Evolutionary conservation across 2,888 invertebrate species (phyloP).

Genomic region (Mycalesis mineus): DNA sequence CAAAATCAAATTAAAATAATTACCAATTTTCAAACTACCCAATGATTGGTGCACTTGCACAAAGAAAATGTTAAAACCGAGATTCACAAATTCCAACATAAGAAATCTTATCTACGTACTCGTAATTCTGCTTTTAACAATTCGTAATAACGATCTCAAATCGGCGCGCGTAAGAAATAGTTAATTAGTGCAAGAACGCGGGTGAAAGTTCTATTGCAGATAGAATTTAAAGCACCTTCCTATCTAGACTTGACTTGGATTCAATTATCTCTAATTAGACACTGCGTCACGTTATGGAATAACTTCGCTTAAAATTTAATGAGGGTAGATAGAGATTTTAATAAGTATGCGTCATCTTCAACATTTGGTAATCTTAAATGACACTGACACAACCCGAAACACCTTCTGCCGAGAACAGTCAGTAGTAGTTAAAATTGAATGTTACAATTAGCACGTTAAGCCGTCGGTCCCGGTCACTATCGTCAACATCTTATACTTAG

Average conservation of each 20-base stretch:
- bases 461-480: too few species aligned
- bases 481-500: too few species aligned
- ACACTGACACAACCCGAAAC: too few species aligned
- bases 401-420: too few species aligned
- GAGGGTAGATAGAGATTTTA: background rate
- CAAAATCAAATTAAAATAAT: too few species aligned
- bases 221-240: constrained; percentile 14
- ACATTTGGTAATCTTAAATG: too few species aligned
- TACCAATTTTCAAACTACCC: too few species aligned
- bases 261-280: constrained; percentile 7
- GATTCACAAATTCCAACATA: background rate
- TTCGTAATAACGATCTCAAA: constrained; percentile 4
- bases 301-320: background rate
- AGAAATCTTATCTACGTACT: background rate
- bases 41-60: too few species aligned
- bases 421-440: too few species aligned
- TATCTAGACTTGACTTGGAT: constrained; percentile 11
- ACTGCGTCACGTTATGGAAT: background rate
- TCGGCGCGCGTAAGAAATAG: constrained; percentile 3
- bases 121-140: background rate
- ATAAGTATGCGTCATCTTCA: too few species aligned
- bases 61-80: background rate
- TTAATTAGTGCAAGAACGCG: constrained; percentile 6
- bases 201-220: constrained; percentile 12
- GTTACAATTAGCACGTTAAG: too few species aligned